Evolutionary conservation across 2,113 vertebrate genomes (phyloP), one percentile per base, ranked within the genome.

Genomic region (Delphinus delphis): DNA sequence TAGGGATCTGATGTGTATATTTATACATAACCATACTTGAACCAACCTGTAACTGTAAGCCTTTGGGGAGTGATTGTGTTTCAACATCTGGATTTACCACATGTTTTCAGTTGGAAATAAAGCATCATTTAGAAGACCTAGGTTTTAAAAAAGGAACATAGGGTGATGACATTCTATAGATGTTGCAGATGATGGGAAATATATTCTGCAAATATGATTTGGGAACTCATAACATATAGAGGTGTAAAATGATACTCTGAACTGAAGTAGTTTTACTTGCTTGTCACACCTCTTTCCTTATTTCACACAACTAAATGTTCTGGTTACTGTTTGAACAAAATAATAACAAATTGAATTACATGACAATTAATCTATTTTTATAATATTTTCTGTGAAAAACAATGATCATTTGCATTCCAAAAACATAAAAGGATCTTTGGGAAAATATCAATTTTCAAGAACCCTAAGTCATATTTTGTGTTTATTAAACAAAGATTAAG

Each of bases 31-130:
- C 82, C 92, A 77, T 98, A 97, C 88, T 97, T 97, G 88, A 98
- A 96, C 97, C 96, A 98, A 98, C 98, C 95, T 98, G 94, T 62
- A n/a, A 98, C 83, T 98, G 93, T 97, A 93, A 88, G 93, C 68
- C 98, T 97, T 93, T 96, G 93, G 95, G 97, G 97, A 98, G 36
- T 89, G 36, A 97, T 95, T 98, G 96, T 96, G 55, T 97, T 97
- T 97, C 97, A 99, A 98, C 98, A 98, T 98, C 98, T 98, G 98
- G 98, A 97, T 93, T 89, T 93, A 95, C 80, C 97, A 98, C 98
- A 98, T 98, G 97, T 97, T 98, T 97, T 55, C 71, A 68, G 84
- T 50, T 80, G 97, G 89, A 98, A 98, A 96, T 96, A 96, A 98
- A 98, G 96, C 50, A 97, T 87, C 81, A 96, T 98, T 96, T 97